Base-by-base conservation (phyloP, 2,113 vertebrate species). In the Caranx ignobilis region DNA sequence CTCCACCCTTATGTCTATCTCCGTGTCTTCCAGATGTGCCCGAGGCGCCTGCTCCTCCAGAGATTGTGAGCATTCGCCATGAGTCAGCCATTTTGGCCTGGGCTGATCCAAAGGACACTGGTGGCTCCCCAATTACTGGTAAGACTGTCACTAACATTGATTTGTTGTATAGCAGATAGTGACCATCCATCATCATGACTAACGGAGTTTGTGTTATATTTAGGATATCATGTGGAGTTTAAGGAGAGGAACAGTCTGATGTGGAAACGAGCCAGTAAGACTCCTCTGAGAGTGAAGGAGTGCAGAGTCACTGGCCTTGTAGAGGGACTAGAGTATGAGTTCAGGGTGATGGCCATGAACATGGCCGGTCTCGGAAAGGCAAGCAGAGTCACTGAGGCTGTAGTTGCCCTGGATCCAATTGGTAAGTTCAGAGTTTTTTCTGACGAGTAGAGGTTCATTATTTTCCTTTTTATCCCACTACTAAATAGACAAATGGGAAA, bases 311-410 rank as follows among this genome's bases (percentile, higher is more conserved):
- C 97, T 61, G 96, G 97, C 34, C 92, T 99, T 90, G 96, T 96
- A 63, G 98, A 99, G 94, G 98, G 98, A 82, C 94, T 99, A 66
- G 98, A 99, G 88, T 99, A 99, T 76, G 98, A 99, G 91, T 99
- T 99, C 89, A 96, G 98, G 92, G 97, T 99, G 19, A 98, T 99
- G 96, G 98, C 98, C 64, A 97, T 99, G 90, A 99, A 99, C 81
- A 73, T 96, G 76, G 97, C 98, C 52, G 98, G 98, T 76, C 94
- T 99, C 18, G 98, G 98, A 88, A 99, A 97, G 92, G 96, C 98
- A 88, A 99, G 98, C 90, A 95, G 92, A 73, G 95, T 92, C 16
- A 98, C 97, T 66, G 97, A 99, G 81, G 96, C 96, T 55, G 91
- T 97, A 54, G 95, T 98, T 19, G 97, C 98, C 18, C 95, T 99